Base-by-base conservation (phyloP, 2,888 invertebrate genomes). In the Dermolepida albohirtum region DNA sequence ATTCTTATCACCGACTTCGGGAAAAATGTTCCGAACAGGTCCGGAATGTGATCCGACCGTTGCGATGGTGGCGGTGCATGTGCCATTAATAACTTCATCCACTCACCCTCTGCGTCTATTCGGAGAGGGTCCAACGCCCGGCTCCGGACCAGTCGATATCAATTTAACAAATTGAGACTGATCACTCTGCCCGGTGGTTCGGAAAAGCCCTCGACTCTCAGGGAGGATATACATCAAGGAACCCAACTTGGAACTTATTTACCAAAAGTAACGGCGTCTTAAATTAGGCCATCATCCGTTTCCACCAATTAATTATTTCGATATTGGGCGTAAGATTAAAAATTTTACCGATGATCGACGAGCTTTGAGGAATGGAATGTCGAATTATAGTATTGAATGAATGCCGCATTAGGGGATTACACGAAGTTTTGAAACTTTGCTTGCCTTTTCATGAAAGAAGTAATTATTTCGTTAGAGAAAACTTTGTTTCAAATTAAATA, bases 91-190 rank as follows among this genome's bases (percentile, higher is more conserved):
- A 62, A 62, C 59, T 47, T 47, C 47, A 62, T 62, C 49, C 47
- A 14, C 17, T 49, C 59, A 16, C 44, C 59, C 44, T 14, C 29
- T 14, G 8, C 47, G 29, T 34, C 44, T 16, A 1, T 10, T 10
- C 34, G 4, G 34, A 34, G 34, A 34, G 34, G 10, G 34, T 10
- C 10, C 8, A 5, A 34, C 44, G 29, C 29, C 16, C 34, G 12
- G 11, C 29, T 47, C 6, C 68, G 63, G 68, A 72, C 70, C 74
- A 74, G 74, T 74, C 75, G 72, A 74, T 74, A 74, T 74, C 75
- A 75, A 74, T 75, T 75, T 75, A 71, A 69, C 74, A 75, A 74
- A 75, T 75, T 72, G 74, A 75, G 74, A 75, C 72, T 71, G 75
- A 75, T 75, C 74, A 74, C 72, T 47, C 14, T 50, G 16, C 66